phyloP scores from a whole-genome alignment of 2,888 invertebrate species.

The Tuberolachnus salignus region DNA sequence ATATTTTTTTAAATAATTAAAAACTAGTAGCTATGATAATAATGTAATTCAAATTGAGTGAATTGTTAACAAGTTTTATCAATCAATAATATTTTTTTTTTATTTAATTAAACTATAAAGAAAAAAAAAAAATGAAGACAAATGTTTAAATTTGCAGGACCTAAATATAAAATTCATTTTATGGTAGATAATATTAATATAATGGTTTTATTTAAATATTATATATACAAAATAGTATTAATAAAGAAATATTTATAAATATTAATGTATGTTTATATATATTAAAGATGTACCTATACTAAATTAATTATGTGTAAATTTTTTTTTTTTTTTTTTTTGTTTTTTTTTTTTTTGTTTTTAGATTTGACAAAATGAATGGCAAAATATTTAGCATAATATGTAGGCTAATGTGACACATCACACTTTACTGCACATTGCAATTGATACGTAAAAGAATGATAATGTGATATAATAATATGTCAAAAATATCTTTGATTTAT shows the following conservation, averaged over 20 bases:
- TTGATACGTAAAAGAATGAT: slow-evolving; percentile 41
- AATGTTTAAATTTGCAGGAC: slow-evolving; percentile 50
- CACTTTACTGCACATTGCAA: slow-evolving; percentile 46
- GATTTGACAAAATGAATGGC: slow-evolving; percentile 44
- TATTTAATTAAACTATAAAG: slow-evolving; percentile 50
- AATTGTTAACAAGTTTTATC: slow-evolving; percentile 49
- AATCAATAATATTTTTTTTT: slow-evolving; percentile 26
- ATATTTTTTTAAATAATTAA: slow-evolving; percentile 28
- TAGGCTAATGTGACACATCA: slow-evolving; percentile 41
- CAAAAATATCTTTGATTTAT: slow-evolving; percentile 26
- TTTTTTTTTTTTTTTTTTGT: slow-evolving; percentile 29
- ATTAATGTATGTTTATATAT: slow-evolving; percentile 32
- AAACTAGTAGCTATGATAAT: slow-evolving; percentile 53
- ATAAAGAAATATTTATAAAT: slow-evolving; percentile 55
- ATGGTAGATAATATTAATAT: slow-evolving; percentile 45
- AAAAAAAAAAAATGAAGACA: slow-evolving; percentile 47
- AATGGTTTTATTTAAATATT: slow-evolving; percentile 54
- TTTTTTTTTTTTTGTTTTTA: slow-evolving; percentile 30
- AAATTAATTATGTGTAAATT: slow-evolving; percentile 43
- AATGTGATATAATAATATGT: slow-evolving; percentile 36
- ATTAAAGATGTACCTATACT: slow-evolving; percentile 54
- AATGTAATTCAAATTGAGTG: slow-evolving; percentile 50
- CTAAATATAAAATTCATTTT: slow-evolving; percentile 54
- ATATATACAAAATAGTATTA: slow-evolving; percentile 55
- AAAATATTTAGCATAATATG: slow-evolving; percentile 47